Conservation (phyloP, 2,797 vertebrate genomes). For the Micromesistius poutassou region DNA sequence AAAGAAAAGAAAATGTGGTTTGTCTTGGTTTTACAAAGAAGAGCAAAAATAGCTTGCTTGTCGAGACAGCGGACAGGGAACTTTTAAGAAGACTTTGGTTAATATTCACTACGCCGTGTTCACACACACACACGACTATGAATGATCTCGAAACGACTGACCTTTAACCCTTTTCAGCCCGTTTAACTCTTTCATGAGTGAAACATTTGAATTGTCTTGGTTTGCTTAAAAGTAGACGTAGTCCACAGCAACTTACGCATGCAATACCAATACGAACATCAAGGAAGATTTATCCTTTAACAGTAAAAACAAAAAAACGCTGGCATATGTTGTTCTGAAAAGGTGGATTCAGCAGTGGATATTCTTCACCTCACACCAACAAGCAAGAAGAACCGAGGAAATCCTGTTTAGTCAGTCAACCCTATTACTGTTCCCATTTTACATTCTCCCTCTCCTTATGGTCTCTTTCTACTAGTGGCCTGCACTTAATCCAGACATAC, state of each 20-base stretch:
- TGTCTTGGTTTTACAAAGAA: neutral
- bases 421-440: neutral
- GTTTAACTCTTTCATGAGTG: neutral
- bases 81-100: neutral
- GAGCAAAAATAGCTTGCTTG: neutral
- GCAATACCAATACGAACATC: neutral
- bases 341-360: neutral
- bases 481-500: neutral
- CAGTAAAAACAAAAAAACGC: neutral
- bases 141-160: neutral
- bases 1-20: too few relatives aligned
- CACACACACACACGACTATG: neutral
- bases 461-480: neutral
- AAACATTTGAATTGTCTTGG: neutral
- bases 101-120: neutral
- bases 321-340: neutral
- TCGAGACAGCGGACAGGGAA: neutral
- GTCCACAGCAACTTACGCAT: neutral
- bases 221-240: neutral
- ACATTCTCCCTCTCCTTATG: neutral
- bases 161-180: neutral
- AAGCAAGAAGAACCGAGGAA: neutral
- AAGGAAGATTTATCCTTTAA: neutral
- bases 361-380: neutral
- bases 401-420: neutral